phyloP scores from a whole-genome alignment of 2,888 invertebrate genomes.

The Polyommatus icarus region DNA sequence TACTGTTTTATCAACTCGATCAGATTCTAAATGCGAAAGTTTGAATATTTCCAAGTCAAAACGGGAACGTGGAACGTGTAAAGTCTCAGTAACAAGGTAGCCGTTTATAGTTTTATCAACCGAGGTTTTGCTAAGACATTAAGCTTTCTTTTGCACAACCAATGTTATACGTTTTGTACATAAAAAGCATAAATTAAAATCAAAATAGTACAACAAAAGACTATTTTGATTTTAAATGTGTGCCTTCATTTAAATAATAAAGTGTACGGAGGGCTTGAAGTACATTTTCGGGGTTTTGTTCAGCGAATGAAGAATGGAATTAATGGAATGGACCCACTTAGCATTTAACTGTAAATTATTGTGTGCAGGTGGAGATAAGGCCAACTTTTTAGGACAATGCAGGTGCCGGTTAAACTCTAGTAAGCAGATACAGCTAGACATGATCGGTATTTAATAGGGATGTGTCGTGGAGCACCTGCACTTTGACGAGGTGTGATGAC shows the following conservation, averaged over 20 bases:
- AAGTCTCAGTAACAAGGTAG: constrained; percentile 12
- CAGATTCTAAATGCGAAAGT: constrained; percentile 22
- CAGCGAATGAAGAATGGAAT: constrained; percentile 47
- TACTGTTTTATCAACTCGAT: constrained; percentile 13
- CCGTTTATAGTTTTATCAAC: constrained; percentile 16
- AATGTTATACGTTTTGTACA: not conserved
- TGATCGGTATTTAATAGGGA: constrained; percentile 79
- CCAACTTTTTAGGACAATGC: constrained; percentile 73
- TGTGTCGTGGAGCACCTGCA: constrained; percentile 77
- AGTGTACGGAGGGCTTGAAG: not conserved
- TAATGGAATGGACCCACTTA: constrained; percentile 59
- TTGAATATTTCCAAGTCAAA: constrained; percentile 16
- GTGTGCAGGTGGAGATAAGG: constrained; percentile 68
- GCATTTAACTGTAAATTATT: constrained; percentile 54
- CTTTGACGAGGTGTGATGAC: constrained; percentile 58
- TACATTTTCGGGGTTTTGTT: not conserved
- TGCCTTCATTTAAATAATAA: not conserved
- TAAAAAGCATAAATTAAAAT: not conserved
- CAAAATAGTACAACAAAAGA: not conserved
- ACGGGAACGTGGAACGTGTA: not conserved
- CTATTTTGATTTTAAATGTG: not conserved
- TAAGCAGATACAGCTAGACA: constrained; percentile 76
- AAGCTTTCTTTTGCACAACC: not conserved
- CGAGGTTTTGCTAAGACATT: not conserved
- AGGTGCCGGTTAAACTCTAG: constrained; percentile 72